phyloP scores from a whole-genome alignment of 2,797 vertebrate genomes.

The Gallinago stenura region DNA sequence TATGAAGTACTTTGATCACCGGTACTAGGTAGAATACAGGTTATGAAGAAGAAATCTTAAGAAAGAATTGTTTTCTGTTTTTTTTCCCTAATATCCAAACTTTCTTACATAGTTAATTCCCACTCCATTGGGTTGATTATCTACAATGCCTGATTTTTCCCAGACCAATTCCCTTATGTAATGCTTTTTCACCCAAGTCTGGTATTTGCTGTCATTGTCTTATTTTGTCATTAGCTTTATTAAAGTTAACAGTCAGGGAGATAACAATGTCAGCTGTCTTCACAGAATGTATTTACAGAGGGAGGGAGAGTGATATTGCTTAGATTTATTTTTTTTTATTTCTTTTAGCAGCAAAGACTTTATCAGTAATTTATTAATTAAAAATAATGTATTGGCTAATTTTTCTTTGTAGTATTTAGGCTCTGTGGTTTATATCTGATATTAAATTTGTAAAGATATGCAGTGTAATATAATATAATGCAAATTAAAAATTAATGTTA shows the following conservation, averaged over 20 bases:
- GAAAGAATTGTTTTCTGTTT: neutral
- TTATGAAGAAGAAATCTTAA: neutral
- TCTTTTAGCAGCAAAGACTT: neutral
- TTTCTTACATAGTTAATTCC: neutral
- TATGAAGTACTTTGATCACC: neutral
- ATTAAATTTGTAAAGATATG: constrained; percentile 62
- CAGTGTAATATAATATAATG: constrained; percentile 63
- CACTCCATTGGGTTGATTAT: neutral
- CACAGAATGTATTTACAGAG: neutral
- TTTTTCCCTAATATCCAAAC: neutral
- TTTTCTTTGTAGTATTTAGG: constrained; percentile 57
- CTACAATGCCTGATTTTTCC: neutral
- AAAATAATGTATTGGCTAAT: constrained; percentile 29
- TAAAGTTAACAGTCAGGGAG: neutral
- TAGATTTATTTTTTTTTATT: neutral
- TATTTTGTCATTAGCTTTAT: neutral
- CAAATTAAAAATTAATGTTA: constrained; percentile 69
- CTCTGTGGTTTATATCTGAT: constrained; percentile 50
- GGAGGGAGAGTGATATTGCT: neutral
- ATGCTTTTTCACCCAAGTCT: neutral
- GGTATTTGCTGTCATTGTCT: neutral
- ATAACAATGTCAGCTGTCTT: neutral
- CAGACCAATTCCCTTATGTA: neutral
- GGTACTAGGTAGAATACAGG: neutral
- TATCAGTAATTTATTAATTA: neutral